Evolutionary conservation across 2,113 vertebrate genomes (phyloP).

Genomic region (Brachypteracias leptosomus): DNA sequence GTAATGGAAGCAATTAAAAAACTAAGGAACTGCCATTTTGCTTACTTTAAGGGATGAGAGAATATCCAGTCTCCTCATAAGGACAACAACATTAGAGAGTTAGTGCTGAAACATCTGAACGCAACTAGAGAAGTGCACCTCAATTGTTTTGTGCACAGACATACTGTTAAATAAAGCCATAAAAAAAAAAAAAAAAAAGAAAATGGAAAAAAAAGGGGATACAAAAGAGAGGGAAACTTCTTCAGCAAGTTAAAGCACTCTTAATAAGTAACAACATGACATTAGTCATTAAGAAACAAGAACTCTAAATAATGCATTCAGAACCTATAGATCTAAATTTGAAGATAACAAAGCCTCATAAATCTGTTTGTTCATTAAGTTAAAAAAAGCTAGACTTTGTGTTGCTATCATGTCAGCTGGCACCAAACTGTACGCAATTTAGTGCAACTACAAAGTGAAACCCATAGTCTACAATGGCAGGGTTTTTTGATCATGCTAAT

Average conservation of each 20-base stretch:
- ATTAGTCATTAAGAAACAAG: conserved; percentile 78
- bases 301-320: conserved; percentile 76
- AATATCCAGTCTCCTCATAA: not conserved
- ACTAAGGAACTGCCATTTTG: not conserved
- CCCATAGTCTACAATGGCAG: conserved; percentile 88
- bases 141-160: conserved; percentile 19
- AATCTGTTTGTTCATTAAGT: conserved; percentile 91
- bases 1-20: not conserved
- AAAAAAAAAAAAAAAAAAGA: not conserved
- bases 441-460: conserved; percentile 92
- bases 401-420: conserved; percentile 91
- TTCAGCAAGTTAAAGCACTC: conserved; percentile 72
- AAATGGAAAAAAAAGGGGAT: conserved; percentile 31
- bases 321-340: conserved; percentile 79
- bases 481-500: conserved; percentile 99
- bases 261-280: conserved; percentile 78
- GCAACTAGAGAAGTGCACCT: not conserved
- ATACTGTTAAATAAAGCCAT: conserved; percentile 63
- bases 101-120: conserved; percentile 37
- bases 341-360: conserved; percentile 82
- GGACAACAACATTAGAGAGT: not conserved
- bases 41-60: not conserved
- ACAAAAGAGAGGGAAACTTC: conserved; percentile 67
- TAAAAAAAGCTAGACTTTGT: conserved; percentile 80
- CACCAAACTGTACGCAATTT: conserved; percentile 89